Conservation (phyloP, 1,140 invertebrate genomes). For the Anthonomus grandis region DNA sequence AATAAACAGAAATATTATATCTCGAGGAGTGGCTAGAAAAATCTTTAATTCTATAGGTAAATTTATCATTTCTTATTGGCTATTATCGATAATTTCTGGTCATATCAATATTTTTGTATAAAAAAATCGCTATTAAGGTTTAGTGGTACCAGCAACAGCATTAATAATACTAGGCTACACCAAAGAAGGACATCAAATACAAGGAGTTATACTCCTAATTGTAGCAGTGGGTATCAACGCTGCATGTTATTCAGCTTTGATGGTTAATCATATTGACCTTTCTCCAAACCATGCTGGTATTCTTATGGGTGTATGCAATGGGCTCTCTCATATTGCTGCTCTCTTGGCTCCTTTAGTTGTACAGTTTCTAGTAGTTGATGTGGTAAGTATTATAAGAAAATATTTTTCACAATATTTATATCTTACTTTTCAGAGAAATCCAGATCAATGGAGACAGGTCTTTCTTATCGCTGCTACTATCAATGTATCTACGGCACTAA, state of each 20-base stretch:
- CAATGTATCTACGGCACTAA: neutral
- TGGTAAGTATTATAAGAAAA: slow-evolving; percentile 49
- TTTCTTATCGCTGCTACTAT: neutral
- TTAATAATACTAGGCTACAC: slow-evolving; percentile 61
- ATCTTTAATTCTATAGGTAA: slow-evolving; percentile 62
- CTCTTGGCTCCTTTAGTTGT: slow-evolving; percentile 66
- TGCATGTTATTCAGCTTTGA: slow-evolving; percentile 66
- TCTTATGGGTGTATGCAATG: slow-evolving; percentile 75
- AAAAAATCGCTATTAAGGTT: slow-evolving; percentile 48
- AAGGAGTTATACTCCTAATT: slow-evolving; percentile 60
- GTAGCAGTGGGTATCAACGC: slow-evolving; percentile 73
- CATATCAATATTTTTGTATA: neutral
- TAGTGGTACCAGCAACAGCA: slow-evolving; percentile 57
- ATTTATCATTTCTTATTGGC: no score
- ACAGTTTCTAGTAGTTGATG: slow-evolving; percentile 60
- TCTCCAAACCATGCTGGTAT: slow-evolving; percentile 68
- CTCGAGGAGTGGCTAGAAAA: slow-evolving; percentile 56
- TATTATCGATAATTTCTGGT: neutral
- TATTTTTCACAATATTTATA: neutral
- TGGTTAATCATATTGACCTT: slow-evolving; percentile 68
- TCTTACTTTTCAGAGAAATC: neutral
- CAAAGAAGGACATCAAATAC: slow-evolving; percentile 48
- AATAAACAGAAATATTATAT: slow-evolving; percentile 52
- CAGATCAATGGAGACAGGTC: neutral
- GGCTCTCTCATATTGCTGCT: slow-evolving; percentile 64